Evolutionary conservation across 1,140 invertebrate species (phyloP).

Genomic region (Meloidogyne floridensis): DNA sequence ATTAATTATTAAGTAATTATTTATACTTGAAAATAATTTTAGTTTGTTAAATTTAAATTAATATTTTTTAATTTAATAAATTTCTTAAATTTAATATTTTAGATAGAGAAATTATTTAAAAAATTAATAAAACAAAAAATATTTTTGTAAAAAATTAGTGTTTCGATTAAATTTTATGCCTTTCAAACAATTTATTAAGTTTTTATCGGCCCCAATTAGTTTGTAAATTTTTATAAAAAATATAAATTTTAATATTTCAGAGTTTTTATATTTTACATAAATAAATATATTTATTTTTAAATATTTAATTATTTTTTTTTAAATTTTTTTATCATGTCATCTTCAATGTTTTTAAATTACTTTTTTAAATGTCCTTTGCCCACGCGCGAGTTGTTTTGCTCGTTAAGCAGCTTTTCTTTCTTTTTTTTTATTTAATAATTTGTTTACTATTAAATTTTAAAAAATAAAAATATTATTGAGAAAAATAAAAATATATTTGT

Average conservation of each 20-base stretch:
- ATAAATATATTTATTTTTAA: not conserved
- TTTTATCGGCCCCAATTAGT: no score
- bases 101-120: no score
- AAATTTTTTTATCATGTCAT: not conserved
- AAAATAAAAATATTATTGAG: not conserved
- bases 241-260: no score
- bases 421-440: not conserved
- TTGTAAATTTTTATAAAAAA: no score
- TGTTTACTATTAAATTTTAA: not conserved
- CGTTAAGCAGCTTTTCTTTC: not conserved
- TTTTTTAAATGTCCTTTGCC: not conserved
- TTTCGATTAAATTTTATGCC: no score
- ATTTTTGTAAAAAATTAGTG: no score
- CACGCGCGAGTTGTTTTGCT: conserved; percentile 3
- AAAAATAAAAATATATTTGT: not conserved
- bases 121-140: no score
- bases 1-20: not conserved
- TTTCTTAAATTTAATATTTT: no score
- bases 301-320: not conserved
- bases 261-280: no score
- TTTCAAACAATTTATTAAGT: no score
- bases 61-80: not conserved
- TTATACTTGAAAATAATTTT: no score
- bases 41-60: not conserved
- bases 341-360: not conserved